phyloP scores from a whole-genome alignment of 2,888 invertebrate genomes.

The Drosophila neutralis region DNA sequence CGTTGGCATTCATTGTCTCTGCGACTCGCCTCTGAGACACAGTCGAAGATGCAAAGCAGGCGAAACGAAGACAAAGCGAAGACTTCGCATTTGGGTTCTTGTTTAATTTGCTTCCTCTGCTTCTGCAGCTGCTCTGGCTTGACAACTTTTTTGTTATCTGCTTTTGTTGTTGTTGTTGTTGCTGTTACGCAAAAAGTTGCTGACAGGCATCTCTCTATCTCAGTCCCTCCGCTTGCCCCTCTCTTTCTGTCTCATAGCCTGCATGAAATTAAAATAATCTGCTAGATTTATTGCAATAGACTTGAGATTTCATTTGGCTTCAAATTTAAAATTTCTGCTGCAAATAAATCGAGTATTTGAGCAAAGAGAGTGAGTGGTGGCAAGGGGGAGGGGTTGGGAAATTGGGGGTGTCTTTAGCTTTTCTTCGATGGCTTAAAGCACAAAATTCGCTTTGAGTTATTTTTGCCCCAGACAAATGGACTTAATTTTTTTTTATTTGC shows the following conservation, averaged over 20 bases:
- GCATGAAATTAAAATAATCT: constrained; percentile 80
- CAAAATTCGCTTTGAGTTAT: constrained; percentile 54
- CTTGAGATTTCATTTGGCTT: not conserved
- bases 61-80: constrained; percentile 1
- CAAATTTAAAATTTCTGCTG: not conserved
- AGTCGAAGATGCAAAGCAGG: constrained; percentile 4
- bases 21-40: constrained; percentile 13
- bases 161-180: constrained; percentile 18
- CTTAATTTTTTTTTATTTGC: not conserved
- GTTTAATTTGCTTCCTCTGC: constrained; percentile 17
- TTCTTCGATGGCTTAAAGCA: constrained; percentile 56
- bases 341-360: not conserved
- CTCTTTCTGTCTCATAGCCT: constrained; percentile 59
- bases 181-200: constrained; percentile 68
- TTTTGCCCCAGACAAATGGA: constrained; percentile 15
- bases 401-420: constrained; percentile 33
- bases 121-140: constrained; percentile 11
- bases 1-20: constrained; percentile 47
- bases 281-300: constrained; percentile 69
- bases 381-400: not conserved
- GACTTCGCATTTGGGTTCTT: constrained; percentile 1
- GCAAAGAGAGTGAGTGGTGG: not conserved
- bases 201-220: constrained; percentile 66
- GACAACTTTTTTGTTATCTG: constrained; percentile 64
- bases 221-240: constrained; percentile 1